These are phyloP conservation scores for Thripadectes ignobilis DNA, from an alignment of 2,797 vertebrate genomes.

Conservation along the genomic window DNA sequence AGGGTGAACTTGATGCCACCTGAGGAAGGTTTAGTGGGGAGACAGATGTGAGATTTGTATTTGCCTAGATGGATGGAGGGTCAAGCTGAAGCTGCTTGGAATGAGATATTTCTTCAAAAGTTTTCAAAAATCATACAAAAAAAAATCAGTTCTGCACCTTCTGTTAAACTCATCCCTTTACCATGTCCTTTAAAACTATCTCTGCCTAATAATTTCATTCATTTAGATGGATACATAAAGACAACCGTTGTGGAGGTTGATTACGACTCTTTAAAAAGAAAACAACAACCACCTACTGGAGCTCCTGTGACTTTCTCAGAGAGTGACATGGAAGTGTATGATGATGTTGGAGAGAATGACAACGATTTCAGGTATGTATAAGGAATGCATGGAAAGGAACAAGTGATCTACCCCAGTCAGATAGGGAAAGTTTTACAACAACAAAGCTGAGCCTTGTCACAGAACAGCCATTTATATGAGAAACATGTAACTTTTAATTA, in stretches of 20 bases:
- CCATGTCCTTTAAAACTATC: not conserved
- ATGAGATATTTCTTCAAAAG: not conserved
- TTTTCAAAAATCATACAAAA: not conserved
- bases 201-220: not conserved
- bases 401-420: not conserved
- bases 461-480: not conserved
- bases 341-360: conserved; percentile 83
- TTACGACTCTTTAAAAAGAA: conserved; percentile 83
- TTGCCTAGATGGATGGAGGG: not conserved
- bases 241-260: conserved; percentile 88
- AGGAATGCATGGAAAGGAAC: not conserved
- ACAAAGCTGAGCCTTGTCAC: not conserved
- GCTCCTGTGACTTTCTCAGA: not conserved
- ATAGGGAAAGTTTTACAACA: not conserved
- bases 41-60: not conserved
- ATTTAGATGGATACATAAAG: conserved; percentile 92
- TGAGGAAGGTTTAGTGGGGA: not conserved
- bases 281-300: conserved; percentile 57
- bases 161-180: not conserved
- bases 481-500: not conserved
- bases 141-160: not conserved
- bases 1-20: not conserved
- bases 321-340: conserved; percentile 87
- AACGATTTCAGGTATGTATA: conserved; percentile 60
- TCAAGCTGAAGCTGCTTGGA: not conserved